phyloP scores from a whole-genome alignment of 1,140 invertebrate genomes.

The Chionoecetes opilio region DNA sequence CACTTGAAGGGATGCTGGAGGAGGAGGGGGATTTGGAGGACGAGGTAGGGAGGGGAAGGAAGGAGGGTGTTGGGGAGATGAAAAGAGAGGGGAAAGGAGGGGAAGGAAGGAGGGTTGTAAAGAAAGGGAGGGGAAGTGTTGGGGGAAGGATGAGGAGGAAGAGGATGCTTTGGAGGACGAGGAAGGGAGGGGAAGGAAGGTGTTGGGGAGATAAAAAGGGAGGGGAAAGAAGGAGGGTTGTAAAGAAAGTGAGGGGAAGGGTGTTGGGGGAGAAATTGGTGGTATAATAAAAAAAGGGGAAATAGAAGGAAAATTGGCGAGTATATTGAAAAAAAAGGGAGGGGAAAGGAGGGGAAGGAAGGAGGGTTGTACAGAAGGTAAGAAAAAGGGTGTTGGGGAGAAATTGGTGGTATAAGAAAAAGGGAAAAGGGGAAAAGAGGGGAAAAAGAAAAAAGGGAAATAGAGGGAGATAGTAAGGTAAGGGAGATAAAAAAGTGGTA shows the following conservation, averaged over 20 bases:
- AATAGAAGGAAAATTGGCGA: not conserved
- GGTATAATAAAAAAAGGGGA: not conserved
- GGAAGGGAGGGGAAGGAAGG: not conserved
- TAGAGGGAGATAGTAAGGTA: not conserved
- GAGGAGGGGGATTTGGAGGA: not conserved
- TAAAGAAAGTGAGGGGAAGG: not conserved
- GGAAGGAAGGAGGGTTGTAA: not conserved
- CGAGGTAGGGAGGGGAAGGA: not conserved
- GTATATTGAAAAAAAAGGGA: not conserved
- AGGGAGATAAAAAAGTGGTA: too few relatives aligned
- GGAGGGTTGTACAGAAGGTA: too few relatives aligned
- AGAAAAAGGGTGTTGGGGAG: too few relatives aligned
- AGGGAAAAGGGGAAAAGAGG: not conserved
- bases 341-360: not conserved
- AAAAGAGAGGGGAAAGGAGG: not conserved
- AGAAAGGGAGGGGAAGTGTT: slow-evolving; percentile 10
- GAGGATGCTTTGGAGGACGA: not conserved
- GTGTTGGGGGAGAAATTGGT: not conserved
- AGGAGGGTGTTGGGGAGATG: not conserved
- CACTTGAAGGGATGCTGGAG: slow-evolving; percentile 35
- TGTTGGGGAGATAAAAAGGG: not conserved
- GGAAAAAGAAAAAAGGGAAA: not conserved
- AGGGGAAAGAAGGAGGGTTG: not conserved
- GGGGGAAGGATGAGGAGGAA: not conserved
- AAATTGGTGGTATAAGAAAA: not conserved